A percentile compares a stretch with the other conserved stretches of the same genome.
These are phyloP conservation scores for Antheraea mylitta DNA, from an alignment of 1,140 invertebrate species.

Conservation along the genomic window DNA sequence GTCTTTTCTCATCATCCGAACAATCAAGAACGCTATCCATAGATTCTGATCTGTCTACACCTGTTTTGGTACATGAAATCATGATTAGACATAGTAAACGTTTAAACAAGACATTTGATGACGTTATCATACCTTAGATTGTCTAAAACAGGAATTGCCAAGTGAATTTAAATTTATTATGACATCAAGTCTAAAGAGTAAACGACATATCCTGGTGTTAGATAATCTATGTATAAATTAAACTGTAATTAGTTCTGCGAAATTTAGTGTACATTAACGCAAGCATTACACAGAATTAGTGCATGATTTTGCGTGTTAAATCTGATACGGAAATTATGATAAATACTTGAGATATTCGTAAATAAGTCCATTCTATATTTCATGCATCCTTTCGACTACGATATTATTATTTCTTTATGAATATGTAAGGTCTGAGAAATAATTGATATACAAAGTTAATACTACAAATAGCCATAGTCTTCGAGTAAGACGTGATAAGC, in stretches of 20 bases:
- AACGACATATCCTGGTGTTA: too few species aligned
- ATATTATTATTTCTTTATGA: too few species aligned
- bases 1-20: slow-evolving; percentile 48
- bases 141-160: slow-evolving; percentile 9
- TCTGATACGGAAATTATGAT: slow-evolving; percentile 19
- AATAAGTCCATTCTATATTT: not conserved
- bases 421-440: too few species aligned
- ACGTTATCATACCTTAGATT: slow-evolving; percentile 11
- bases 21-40: slow-evolving; percentile 52
- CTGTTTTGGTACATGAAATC: slow-evolving; percentile 68
- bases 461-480: too few species aligned
- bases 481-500: too few species aligned
- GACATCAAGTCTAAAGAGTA: too few species aligned
- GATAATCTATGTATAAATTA: not conserved
- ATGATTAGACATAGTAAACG: slow-evolving; percentile 53
- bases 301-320: slow-evolving; percentile 55
- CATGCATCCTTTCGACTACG: not conserved
- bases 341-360: slow-evolving; percentile 2
- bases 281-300: slow-evolving; percentile 71
- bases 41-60: slow-evolving; percentile 62
- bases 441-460: too few species aligned
- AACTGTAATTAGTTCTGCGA: slow-evolving; percentile 8
- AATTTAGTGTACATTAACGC: slow-evolving; percentile 13
- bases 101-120: slow-evolving; percentile 34
- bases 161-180: not conserved